These are phyloP conservation scores for Onthophagus sagittarius DNA, from an alignment of 2,888 invertebrate species.

Conservation along the genomic window DNA sequence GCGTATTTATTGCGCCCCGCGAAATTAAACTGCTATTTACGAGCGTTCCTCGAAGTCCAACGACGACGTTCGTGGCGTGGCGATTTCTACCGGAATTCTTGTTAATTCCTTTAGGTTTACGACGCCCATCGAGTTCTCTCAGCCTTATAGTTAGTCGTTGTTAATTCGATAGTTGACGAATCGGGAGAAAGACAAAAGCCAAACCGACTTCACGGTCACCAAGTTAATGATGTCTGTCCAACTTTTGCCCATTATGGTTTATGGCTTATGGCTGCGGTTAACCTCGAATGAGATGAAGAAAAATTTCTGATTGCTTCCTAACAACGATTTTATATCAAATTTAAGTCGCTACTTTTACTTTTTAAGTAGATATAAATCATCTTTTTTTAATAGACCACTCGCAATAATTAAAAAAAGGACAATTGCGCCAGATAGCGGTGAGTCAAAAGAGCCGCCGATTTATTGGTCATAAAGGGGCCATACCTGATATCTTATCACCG, in stretches of 20 bases:
- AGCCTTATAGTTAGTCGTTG: background rate
- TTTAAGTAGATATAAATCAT: background rate
- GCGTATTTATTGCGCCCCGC: conserved; percentile 9
- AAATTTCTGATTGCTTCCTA: background rate
- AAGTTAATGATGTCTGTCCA: too few species aligned
- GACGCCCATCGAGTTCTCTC: background rate
- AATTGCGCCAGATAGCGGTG: background rate
- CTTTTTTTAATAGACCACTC: background rate
- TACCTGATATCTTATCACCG: background rate
- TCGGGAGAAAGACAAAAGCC: background rate
- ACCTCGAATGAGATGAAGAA: background rate
- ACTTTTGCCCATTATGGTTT: background rate
- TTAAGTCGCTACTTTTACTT: too few species aligned
- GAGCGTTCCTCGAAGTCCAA: background rate
- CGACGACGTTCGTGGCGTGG: background rate
- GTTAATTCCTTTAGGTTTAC: background rate
- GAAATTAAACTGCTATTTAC: conserved; percentile 12
- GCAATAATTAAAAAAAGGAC: background rate
- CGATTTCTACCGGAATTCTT: background rate
- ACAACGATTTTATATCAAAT: too few species aligned
- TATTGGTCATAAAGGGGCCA: conserved; percentile 1
- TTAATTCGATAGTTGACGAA: background rate
- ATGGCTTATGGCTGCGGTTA: background rate
- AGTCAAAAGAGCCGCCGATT: background rate
- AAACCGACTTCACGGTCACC: background rate